These are phyloP conservation scores for Syndactyla subalaris DNA, from an alignment of 2,797 vertebrate species.

Conservation along the genomic window DNA sequence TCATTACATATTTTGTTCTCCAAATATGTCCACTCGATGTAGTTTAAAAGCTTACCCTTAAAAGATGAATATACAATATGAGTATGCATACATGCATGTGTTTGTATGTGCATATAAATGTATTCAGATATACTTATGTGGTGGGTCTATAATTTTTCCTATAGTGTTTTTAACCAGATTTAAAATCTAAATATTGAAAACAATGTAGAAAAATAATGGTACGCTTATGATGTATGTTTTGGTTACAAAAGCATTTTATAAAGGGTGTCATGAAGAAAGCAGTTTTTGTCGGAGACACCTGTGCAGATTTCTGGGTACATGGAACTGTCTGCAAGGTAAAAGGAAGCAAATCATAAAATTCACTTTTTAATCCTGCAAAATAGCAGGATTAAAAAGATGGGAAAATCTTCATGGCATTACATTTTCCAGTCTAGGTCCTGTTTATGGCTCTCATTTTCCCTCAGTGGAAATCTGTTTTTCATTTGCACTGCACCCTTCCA, in stretches of 20 bases:
- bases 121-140: background rate
- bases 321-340: background rate
- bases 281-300: background rate
- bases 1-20: background rate
- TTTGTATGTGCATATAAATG: background rate
- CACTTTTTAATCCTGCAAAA: background rate
- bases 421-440: background rate
- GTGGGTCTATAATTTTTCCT: background rate
- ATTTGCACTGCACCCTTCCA: background rate
- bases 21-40: background rate
- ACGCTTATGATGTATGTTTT: background rate
- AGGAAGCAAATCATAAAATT: background rate
- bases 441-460: background rate
- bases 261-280: background rate
- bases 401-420: background rate
- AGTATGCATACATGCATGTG: background rate
- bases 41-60: background rate
- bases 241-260: background rate
- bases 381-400: background rate
- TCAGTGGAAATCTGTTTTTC: background rate
- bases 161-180: background rate
- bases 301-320: background rate
- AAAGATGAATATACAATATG: background rate
- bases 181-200: background rate
- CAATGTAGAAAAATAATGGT: background rate